Percentiles rank a stretch among this genome's conserved stretches.
Conservation (phyloP, 2,888 invertebrate species). For the Cotesia congregata region DNA sequence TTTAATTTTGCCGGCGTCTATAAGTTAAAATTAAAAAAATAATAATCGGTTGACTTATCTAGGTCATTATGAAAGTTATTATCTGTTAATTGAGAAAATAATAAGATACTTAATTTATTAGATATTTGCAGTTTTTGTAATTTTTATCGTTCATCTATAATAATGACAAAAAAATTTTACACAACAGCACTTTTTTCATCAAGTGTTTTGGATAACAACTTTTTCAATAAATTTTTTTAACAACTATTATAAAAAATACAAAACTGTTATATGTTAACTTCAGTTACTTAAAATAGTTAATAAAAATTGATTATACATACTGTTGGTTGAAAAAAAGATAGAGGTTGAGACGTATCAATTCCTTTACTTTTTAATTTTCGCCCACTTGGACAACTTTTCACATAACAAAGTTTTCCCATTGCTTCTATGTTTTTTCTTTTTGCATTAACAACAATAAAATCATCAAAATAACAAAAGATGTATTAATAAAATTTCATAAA, state of each 20-base stretch:
- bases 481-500: background rate
- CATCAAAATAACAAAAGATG: background rate
- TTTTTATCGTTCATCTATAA: no score
- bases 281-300: background rate
- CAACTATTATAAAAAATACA: no score
- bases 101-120: background rate
- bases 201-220: no score
- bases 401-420: conserved; percentile 9
- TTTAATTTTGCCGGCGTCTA: background rate
- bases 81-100: background rate
- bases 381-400: conserved; percentile 20
- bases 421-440: background rate
- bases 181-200: no score
- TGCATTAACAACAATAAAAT: background rate
- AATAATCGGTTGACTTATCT: background rate
- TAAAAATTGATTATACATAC: conserved; percentile 12
- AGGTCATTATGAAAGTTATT: background rate
- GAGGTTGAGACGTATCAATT: background rate
- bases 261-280: no score
- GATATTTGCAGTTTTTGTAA: no score
- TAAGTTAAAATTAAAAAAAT: background rate
- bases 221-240: no score
- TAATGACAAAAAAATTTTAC: background rate
- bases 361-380: conserved; percentile 5
- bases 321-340: conserved; percentile 17